Evolutionary conservation across 2,113 vertebrate genomes (phyloP).

Genomic region (Lamprotornis superbus): DNA sequence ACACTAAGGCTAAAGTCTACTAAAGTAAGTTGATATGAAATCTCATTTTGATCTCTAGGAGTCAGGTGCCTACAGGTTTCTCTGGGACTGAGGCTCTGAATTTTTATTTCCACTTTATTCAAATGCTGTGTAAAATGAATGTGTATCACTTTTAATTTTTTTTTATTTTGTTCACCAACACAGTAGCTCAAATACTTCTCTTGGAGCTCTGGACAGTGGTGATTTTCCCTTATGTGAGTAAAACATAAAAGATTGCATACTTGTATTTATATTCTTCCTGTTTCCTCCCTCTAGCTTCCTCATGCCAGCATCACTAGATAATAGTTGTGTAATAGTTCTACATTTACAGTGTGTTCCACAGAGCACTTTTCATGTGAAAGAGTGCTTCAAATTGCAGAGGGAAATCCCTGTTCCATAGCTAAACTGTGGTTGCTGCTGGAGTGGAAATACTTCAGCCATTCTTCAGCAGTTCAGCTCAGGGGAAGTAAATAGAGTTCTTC

Average conservation of each 20-base stretch:
- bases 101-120: not conserved
- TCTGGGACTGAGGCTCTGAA: not conserved
- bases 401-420: conserved; percentile 17
- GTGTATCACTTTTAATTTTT: not conserved
- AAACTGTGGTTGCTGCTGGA: not conserved
- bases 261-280: conserved; percentile 51
- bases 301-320: conserved; percentile 57
- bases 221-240: not conserved
- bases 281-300: conserved; percentile 55
- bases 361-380: not conserved
- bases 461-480: not conserved
- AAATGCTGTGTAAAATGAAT: not conserved
- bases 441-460: not conserved
- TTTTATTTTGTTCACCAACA: not conserved
- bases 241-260: not conserved
- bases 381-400: conserved; percentile 12
- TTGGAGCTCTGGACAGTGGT: not conserved
- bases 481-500: not conserved
- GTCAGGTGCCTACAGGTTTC: not conserved
- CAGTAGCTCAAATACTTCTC: not conserved
- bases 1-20: not conserved
- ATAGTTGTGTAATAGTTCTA: conserved; percentile 62
- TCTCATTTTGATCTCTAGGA: not conserved
- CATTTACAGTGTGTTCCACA: conserved; percentile 5
- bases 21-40: not conserved